These are phyloP conservation scores for Diabrotica undecimpunctata DNA, from an alignment of 1,140 invertebrate genomes.

Conservation along the genomic window DNA sequence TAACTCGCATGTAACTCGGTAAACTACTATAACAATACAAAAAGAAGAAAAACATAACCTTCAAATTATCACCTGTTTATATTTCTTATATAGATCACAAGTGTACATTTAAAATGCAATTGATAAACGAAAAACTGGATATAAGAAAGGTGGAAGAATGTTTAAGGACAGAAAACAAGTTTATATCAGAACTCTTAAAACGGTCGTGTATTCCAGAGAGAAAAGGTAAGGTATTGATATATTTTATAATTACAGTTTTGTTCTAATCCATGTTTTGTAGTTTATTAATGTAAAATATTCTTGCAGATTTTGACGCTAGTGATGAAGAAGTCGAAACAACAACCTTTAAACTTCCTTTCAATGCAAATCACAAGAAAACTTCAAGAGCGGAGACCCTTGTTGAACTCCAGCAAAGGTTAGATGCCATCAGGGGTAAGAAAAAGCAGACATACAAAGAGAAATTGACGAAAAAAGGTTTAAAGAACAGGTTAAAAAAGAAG, in stretches of 20 bases:
- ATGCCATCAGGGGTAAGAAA: slow-evolving; percentile 49
- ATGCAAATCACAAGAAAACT: slow-evolving; percentile 28
- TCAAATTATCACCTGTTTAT: no score
- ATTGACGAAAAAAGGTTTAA: slow-evolving; percentile 52
- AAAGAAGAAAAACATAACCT: no score
- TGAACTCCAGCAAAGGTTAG: slow-evolving; percentile 50
- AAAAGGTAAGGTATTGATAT: slow-evolving; percentile 30
- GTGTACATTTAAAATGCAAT: slow-evolving; percentile 30
- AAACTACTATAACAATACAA: no score
- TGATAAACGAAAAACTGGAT: slow-evolving; percentile 40
- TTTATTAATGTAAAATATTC: neutral
- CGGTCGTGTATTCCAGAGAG: slow-evolving; percentile 47
- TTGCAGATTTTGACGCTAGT: slow-evolving; percentile 24
- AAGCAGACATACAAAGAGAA: slow-evolving; percentile 54
- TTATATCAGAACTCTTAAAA: slow-evolving; percentile 49
- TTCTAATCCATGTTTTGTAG: no score
- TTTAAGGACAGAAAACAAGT: slow-evolving; percentile 47
- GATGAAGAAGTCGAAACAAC: slow-evolving; percentile 24
- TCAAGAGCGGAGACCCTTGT: slow-evolving; percentile 49
- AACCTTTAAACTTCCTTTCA: slow-evolving; percentile 20
- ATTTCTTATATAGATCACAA: no score
- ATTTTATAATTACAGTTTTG: neutral
- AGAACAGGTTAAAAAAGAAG: slow-evolving; percentile 54
- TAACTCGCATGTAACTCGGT: no score
- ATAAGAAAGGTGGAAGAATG: slow-evolving; percentile 40